These are phyloP conservation scores for Darevskia nairensis DNA, from an alignment of 2,797 vertebrate species.

Conservation along the genomic window DNA sequence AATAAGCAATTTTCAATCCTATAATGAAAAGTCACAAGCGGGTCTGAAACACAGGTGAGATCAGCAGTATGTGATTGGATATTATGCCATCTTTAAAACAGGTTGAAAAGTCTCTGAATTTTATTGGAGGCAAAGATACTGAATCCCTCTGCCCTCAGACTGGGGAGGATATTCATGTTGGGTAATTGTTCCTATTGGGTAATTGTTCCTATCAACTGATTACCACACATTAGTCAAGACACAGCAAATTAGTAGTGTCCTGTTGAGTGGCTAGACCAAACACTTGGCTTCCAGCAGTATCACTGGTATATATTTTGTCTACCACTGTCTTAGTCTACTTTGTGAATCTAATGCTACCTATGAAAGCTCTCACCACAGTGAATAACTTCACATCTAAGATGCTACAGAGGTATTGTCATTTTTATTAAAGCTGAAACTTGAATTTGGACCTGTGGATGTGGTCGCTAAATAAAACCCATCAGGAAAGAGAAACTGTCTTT, in stretches of 20 bases:
- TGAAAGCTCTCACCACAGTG: not conserved
- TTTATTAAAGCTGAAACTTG: not conserved
- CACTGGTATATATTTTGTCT: no score
- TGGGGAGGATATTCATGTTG: not conserved
- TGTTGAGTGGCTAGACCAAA: not conserved
- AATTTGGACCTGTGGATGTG: no score
- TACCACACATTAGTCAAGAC: not conserved
- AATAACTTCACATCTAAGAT: not conserved
- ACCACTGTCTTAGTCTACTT: no score
- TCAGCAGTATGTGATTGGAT: not conserved
- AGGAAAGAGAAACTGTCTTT: no score
- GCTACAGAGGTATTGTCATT: not conserved
- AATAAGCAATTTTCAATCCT: not conserved
- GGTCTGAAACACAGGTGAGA: not conserved
- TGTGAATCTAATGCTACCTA: no score
- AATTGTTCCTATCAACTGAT: conserved; percentile 29
- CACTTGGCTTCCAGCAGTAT: no score
- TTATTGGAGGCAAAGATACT: not conserved
- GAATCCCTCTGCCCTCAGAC: not conserved
- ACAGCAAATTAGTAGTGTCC: not conserved
- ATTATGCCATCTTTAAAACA: not conserved
- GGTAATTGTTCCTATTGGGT: not conserved
- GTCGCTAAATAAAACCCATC: no score
- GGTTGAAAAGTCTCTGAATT: not conserved
- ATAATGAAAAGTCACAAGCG: not conserved